These are phyloP conservation scores for Siderastrea siderea DNA, from an alignment of 92 coral and sea anemone genomes.

Conservation along the genomic window DNA sequence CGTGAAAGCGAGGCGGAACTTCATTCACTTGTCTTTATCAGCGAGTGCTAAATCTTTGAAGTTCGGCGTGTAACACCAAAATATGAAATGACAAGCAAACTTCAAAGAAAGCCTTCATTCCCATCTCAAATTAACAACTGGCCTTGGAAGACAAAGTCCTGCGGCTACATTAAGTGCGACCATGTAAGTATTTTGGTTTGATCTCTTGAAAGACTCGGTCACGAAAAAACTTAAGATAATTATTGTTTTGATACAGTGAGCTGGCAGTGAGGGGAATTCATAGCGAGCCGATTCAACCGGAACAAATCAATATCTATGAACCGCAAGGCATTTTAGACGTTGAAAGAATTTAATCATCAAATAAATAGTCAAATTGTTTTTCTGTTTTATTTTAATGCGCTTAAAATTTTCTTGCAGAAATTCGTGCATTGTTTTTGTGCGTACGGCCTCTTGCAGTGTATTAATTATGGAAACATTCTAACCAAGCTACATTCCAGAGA, in stretches of 20 bases:
- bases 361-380: not conserved
- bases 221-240: not conserved
- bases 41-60: not conserved
- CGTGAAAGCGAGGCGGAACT: slow-evolving; percentile 38
- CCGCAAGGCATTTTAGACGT: not conserved
- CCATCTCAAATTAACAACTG: slow-evolving; percentile 30
- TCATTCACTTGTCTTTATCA: not conserved
- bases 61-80: not conserved
- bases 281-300: not conserved
- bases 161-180: slow-evolving; percentile 30
- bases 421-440: slow-evolving; percentile 16
- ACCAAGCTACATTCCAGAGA: slow-evolving; percentile 36
- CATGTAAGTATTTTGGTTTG: slow-evolving; percentile 40
- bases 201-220: not conserved
- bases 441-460: slow-evolving; percentile 33
- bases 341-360: not conserved
- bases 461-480: slow-evolving; percentile 13
- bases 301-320: not conserved
- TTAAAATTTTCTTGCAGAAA: not conserved
- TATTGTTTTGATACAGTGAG: slow-evolving; percentile 16
- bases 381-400: not conserved
- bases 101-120: slow-evolving; percentile 42
- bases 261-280: slow-evolving; percentile 9
- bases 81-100: slow-evolving; percentile 59
- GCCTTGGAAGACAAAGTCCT: slow-evolving; percentile 40